phyloP scores from a whole-genome alignment of 2,797 vertebrate genomes.

The Epinephelus malabaricus region DNA sequence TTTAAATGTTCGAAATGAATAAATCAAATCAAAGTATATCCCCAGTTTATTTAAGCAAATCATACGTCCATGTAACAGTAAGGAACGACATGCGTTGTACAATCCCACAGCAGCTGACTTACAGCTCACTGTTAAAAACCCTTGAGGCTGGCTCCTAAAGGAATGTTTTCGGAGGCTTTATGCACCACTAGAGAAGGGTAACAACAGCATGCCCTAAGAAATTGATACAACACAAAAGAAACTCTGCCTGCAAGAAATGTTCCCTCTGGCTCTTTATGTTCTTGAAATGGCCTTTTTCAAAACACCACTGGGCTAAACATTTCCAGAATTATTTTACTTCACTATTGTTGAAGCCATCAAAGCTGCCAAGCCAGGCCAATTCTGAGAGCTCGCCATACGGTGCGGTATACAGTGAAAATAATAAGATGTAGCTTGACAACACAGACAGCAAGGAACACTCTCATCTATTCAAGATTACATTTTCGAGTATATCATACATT shows the following conservation, averaged over 20 bases:
- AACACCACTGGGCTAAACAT: conserved; percentile 76
- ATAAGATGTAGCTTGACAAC: conserved; percentile 14
- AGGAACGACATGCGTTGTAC: conserved; percentile 27
- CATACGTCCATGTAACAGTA: conserved; percentile 6
- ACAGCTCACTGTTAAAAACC: conserved; percentile 60
- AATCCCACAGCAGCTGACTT: conserved; percentile 52
- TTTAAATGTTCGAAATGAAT: too few relatives aligned
- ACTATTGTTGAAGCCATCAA: conserved; percentile 56
- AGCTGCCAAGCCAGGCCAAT: conserved; percentile 47
- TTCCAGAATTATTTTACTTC: conserved; percentile 73
- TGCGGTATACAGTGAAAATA: conserved; percentile 17
- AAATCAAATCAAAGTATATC: background rate
- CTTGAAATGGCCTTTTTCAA: conserved; percentile 75
- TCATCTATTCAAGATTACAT: conserved; percentile 51
- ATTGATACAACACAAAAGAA: conserved; percentile 79
- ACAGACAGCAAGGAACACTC: conserved; percentile 21
- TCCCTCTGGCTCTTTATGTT: conserved; percentile 76
- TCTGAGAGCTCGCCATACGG: conserved; percentile 13
- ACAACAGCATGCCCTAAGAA: conserved; percentile 71
- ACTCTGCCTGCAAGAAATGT: conserved; percentile 73
- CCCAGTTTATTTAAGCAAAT: background rate
- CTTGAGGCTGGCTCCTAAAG: conserved; percentile 53
- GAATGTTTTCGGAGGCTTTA: conserved; percentile 65
- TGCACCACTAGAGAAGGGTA: conserved; percentile 68
- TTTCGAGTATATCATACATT: conserved; percentile 68